A percentile compares a stretch with the other conserved stretches of the same genome.
Conservation (phyloP, 2,888 invertebrate genomes). For the Synanthedon andrenaeformis region DNA sequence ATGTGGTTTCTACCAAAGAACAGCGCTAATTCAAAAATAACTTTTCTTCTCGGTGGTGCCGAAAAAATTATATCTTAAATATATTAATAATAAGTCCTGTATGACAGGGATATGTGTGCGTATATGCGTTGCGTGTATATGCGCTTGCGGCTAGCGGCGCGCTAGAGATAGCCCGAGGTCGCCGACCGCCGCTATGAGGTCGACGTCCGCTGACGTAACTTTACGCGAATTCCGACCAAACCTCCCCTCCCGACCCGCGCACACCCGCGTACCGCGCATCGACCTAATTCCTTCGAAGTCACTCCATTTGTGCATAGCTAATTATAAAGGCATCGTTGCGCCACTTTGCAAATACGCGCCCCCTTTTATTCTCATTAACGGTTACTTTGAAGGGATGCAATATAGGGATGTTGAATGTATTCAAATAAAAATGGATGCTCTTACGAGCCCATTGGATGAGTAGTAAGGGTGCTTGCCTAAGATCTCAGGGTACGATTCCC, state of each 20-base stretch:
- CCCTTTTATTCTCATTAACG: constrained; percentile 37
- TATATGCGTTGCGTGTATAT: constrained; percentile 24
- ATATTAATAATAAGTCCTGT: too few species aligned
- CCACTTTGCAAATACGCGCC: constrained; percentile 30
- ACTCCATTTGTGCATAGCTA: constrained; percentile 64
- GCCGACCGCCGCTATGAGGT: constrained; percentile 53
- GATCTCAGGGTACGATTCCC: too few species aligned
- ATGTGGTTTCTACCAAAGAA: too few species aligned
- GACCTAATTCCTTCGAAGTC: constrained; percentile 67
- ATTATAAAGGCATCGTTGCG: constrained; percentile 51
- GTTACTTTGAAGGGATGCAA: not conserved
- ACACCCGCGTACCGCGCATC: constrained; percentile 31
- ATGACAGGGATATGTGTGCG: too few species aligned
- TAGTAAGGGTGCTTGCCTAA: too few species aligned
- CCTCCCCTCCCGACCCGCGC: constrained; percentile 24
- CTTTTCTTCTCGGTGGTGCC: too few species aligned
- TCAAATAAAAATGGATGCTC: too few species aligned
- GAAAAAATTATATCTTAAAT: too few species aligned
- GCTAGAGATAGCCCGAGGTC: constrained; percentile 66
- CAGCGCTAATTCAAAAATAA: too few species aligned
- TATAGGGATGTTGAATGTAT: not conserved
- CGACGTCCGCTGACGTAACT: constrained; percentile 68
- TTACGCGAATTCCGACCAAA: constrained; percentile 58
- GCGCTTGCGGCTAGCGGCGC: constrained; percentile 49
- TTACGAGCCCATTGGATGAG: too few species aligned